Percentiles rank a stretch among this genome's conserved stretches.
These are phyloP conservation scores for Rhinatrema bivittatum DNA, from an alignment of 2,797 vertebrate species.

Conservation along the genomic window DNA sequence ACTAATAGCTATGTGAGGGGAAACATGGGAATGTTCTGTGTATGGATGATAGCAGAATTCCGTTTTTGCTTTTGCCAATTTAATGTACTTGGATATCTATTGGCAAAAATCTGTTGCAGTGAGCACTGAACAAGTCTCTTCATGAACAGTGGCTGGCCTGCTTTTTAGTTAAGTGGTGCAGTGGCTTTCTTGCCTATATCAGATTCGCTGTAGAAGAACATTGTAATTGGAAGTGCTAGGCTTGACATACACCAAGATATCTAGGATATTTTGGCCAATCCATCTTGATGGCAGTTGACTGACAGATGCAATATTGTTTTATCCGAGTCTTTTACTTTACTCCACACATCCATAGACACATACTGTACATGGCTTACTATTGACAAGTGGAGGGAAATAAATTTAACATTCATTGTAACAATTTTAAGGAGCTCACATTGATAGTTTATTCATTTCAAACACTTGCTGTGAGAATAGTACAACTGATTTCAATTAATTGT, in stretches of 20 bases:
- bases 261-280: slow-evolving; percentile 7
- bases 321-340: slow-evolving; percentile 18
- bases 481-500: slow-evolving; percentile 46
- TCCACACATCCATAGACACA: slow-evolving; percentile 5
- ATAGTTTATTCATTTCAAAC: slow-evolving; percentile 34
- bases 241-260: neutral
- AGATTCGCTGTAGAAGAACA: slow-evolving; percentile 1
- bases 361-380: slow-evolving; percentile 19
- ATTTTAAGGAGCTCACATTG: slow-evolving; percentile 33
- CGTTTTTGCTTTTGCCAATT: too few relatives aligned
- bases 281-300: slow-evolving; percentile 26
- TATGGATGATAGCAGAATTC: too few relatives aligned
- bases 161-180: neutral
- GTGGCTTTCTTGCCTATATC: slow-evolving; percentile 9
- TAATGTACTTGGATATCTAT: too few relatives aligned
- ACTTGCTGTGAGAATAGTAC: slow-evolving; percentile 40
- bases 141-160: too few relatives aligned
- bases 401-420: slow-evolving; percentile 10
- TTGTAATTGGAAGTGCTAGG: neutral
- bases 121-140: too few relatives aligned
- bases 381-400: slow-evolving; percentile 21
- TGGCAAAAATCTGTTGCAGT: too few relatives aligned
- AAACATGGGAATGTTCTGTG: too few relatives aligned
- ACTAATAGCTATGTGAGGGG: too few relatives aligned
- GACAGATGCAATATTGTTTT: slow-evolving; percentile 11